phyloP scores from a whole-genome alignment of 53 echinoderm and acorn worm genomes.

The Apostichopus leukothele region DNA sequence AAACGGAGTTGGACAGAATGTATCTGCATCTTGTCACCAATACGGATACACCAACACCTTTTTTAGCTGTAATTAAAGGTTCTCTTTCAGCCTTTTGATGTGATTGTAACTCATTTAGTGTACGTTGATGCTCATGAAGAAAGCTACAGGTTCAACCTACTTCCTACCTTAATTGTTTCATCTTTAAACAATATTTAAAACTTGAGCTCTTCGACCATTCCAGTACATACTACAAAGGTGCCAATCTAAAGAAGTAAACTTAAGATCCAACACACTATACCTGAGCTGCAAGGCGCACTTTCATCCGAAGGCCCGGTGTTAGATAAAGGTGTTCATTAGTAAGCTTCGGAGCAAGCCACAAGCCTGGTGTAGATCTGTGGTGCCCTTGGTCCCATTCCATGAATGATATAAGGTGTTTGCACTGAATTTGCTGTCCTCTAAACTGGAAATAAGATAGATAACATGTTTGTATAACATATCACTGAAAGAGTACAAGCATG shows the following conservation, averaged over 20 bases:
- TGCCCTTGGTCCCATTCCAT: background rate
- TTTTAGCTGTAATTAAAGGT: background rate
- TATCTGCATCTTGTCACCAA: background rate
- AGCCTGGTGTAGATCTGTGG: conserved; percentile 29
- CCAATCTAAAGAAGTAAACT: no score
- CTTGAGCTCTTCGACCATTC: no score
- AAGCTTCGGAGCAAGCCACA: conserved; percentile 8
- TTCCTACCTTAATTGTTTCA: no score
- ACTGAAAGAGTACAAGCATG: background rate
- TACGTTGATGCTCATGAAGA: background rate
- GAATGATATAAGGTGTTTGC: conserved; percentile 23
- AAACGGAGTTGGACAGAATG: background rate
- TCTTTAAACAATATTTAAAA: background rate
- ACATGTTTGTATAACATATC: background rate
- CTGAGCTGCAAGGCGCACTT: conserved; percentile 49
- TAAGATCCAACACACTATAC: background rate
- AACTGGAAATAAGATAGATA: background rate
- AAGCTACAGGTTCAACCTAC: no score
- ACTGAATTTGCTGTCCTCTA: conserved; percentile 6
- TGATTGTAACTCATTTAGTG: no score
- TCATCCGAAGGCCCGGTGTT: conserved; percentile 50
- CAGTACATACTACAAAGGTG: no score
- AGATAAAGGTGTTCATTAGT: conserved; percentile 40
- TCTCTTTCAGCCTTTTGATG: no score
- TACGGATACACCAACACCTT: background rate